Evolutionary conservation across 2,797 vertebrate species (phyloP), one percentile per base, ranked within the genome.

Genomic region (Austrolebias charrua): DNA sequence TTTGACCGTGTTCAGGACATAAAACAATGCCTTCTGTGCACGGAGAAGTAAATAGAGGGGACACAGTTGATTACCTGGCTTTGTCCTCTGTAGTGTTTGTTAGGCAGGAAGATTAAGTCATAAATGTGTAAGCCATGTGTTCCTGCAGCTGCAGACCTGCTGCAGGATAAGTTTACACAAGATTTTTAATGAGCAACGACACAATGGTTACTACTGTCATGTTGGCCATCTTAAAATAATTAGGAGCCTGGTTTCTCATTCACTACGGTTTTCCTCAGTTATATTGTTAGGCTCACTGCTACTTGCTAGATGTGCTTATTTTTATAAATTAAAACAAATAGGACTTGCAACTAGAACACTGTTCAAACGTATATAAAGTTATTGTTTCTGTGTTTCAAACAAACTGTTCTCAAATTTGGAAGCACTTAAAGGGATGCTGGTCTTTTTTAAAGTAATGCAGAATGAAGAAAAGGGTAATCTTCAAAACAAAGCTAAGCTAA

Each of bases 1-100:
- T 84, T 74, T 69, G 73, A 47, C 66, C 48, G 73, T 46, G 74
- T 82, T 71, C 67, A 66, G 73, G 75, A 71, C 79, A 75, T 78
- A 68, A 86, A 87, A 89, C 86, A 90, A 91, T 87, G 68, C 48
- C 61, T 64, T 63, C 62, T 48, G 55, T 69, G 67, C 71, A 55
- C 29, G 12, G 60, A 72, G 71, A n/a, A n/a, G 45, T 65, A 86
- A 90, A 87, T 51, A 79, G 68, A 72, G 49, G 56, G 75, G 62
- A 68, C 46, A 35, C 66, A 78, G 84, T 86, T 78, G 57, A 71
- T 47, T 43, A 53, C 60, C 31, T 13, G 51, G 20, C 82, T 86
- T 91, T 89, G 86, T 89, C 84, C 76, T 63, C 61, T 11, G 42
- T 16, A 0, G 50, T 72, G 78, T 81, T 83, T 84, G 71, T 76